Evolutionary conservation across 2,113 vertebrate genomes (phyloP).

Genomic region (Lucifuga dentata): DNA sequence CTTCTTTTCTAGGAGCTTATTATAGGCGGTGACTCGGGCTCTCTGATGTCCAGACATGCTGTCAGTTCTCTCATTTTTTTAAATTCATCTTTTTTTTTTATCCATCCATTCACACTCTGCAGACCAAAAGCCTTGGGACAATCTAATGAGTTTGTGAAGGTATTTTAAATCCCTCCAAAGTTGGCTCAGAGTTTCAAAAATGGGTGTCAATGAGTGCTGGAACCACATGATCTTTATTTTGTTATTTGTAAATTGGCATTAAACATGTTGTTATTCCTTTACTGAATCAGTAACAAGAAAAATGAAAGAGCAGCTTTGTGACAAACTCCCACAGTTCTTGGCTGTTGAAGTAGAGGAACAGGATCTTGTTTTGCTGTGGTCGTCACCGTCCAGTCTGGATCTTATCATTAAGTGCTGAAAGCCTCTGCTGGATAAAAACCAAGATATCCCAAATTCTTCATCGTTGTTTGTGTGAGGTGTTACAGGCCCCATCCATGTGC

Average conservation of each 20-base stretch:
- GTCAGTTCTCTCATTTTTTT: conserved; percentile 51
- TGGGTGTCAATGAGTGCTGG: conserved; percentile 44
- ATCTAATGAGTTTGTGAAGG: conserved; percentile 51
- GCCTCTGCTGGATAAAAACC: conserved; percentile 56
- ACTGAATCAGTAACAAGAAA: conserved; percentile 44
- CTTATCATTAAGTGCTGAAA: conserved; percentile 49
- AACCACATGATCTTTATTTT: conserved; percentile 28
- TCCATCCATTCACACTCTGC: conserved; percentile 37
- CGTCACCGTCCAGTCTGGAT: conserved; percentile 28
- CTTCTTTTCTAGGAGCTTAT: conserved; percentile 79
- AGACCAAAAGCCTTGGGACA: conserved; percentile 65
- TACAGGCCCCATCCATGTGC: conserved; percentile 30
- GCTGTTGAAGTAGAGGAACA: conserved; percentile 34
- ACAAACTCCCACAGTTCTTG: conserved; percentile 31
- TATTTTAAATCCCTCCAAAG: conserved; percentile 18
- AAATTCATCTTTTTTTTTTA: conserved; percentile 51
- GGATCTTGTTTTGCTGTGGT: conserved; percentile 30
- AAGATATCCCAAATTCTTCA: conserved; percentile 29
- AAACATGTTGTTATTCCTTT: conserved; percentile 39
- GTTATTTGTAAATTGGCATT: conserved; percentile 27
- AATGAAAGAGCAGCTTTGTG: conserved; percentile 44
- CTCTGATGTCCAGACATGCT: conserved; percentile 49
- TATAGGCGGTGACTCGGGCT: conserved; percentile 84
- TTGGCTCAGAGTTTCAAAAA: conserved; percentile 22
- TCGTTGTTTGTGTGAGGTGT: conserved; percentile 31